Conservation (phyloP, 64 coral and sea anemone species). For the Platygyra sinensis region DNA sequence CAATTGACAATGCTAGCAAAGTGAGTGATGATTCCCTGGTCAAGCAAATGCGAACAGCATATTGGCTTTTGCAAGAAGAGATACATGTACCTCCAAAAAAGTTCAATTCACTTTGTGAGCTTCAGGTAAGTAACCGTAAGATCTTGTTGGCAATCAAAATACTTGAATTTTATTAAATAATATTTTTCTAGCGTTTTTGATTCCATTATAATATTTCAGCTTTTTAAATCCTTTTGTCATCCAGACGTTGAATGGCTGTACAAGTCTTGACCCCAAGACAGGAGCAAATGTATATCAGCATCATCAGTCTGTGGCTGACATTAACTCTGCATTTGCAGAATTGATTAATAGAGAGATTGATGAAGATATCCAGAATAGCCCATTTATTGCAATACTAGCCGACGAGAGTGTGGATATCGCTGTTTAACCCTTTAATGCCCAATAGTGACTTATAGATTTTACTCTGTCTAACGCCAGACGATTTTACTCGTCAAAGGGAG, state of each 20-base stretch:
- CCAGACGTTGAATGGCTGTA: conserved; percentile 47
- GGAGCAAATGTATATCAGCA: conserved; percentile 47
- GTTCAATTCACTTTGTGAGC: conserved; percentile 56
- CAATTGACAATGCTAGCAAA: conserved; percentile 61
- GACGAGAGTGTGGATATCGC: conserved; percentile 30
- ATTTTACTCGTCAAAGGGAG: no score
- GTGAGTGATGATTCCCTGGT: conserved; percentile 36
- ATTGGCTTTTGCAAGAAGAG: conserved; percentile 56
- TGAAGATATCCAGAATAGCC: conserved; percentile 56
- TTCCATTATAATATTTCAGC: no score
- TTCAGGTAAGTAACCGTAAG: no score
- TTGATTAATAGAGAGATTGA: conserved; percentile 34
- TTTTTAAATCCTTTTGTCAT: conserved; percentile 45
- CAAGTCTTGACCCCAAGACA: conserved; percentile 52
- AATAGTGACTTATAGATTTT: no score
- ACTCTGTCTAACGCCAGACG: no score
- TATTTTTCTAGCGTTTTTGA: no score
- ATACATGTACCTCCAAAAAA: conserved; percentile 44
- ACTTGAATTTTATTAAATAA: no score
- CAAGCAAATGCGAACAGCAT: conserved; percentile 65
- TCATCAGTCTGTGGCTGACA: conserved; percentile 27
- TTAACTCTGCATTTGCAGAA: conserved; percentile 41
- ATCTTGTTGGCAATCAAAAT: no score
- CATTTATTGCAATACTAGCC: conserved; percentile 38
- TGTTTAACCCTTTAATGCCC: no score